Percentiles rank a stretch among this genome's conserved stretches.
Conservation (phyloP, 2,797 vertebrate species). For the Calcarius lapponicus region DNA sequence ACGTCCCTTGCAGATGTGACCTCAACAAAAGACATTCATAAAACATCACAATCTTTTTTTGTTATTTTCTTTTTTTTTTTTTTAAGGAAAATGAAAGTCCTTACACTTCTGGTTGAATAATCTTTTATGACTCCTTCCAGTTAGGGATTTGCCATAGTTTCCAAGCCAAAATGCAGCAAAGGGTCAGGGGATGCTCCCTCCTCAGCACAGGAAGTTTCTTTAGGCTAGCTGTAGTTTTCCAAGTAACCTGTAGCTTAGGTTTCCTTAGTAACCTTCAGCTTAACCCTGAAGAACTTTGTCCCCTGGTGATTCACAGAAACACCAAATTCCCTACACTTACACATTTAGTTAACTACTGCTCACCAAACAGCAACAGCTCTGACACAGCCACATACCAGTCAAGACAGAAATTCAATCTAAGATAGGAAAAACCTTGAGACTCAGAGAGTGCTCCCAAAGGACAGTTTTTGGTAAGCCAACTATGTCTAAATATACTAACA, state of each 20-base stretch:
- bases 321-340: neutral
- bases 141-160: neutral
- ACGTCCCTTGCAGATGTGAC: neutral
- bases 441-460: neutral
- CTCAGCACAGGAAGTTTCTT: neutral
- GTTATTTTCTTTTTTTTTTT: neutral
- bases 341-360: neutral
- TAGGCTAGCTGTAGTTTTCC: neutral
- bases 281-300: neutral
- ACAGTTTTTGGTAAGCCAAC: neutral
- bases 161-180: neutral
- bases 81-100: neutral
- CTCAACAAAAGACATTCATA: neutral
- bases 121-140: neutral
- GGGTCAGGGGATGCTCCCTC: neutral
- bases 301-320: neutral
- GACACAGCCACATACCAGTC: neutral
- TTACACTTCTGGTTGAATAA: neutral
- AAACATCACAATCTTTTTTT: neutral
- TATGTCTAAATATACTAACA: neutral
- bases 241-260: neutral
- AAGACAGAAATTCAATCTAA: neutral
- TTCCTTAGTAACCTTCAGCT: neutral
- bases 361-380: neutral
- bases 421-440: neutral